Evolutionary conservation across 2,888 invertebrate genomes (phyloP).

Genomic region (Hoplodrina blanda): DNA sequence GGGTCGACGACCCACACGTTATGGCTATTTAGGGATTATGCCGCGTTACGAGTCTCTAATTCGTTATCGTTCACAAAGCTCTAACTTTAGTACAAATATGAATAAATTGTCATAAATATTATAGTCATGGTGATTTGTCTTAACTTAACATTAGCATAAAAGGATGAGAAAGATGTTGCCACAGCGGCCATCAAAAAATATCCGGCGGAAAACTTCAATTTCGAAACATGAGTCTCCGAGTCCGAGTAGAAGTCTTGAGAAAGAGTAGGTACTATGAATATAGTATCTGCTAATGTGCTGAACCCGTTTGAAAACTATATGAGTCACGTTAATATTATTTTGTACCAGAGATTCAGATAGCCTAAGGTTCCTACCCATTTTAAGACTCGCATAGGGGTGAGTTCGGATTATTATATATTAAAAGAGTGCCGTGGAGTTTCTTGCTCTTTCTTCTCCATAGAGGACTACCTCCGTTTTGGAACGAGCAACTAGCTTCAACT

Average conservation of each 20-base stretch:
- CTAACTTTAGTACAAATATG: constrained; percentile 21
- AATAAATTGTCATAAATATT: constrained; percentile 12
- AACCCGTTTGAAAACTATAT: not conserved
- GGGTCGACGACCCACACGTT: constrained; percentile 76
- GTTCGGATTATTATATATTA: not conserved
- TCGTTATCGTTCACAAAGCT: constrained; percentile 30
- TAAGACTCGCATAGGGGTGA: too few relatives aligned
- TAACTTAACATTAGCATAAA: not conserved
- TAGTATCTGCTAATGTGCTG: not conserved
- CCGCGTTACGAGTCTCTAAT: constrained; percentile 49
- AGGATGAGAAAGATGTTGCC: not conserved
- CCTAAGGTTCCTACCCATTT: too few relatives aligned
- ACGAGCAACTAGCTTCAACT: too few relatives aligned
- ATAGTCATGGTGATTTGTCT: constrained; percentile 7
- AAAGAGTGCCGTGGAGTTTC: too few relatives aligned
- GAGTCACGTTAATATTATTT: not conserved
- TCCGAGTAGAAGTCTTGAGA: too few relatives aligned
- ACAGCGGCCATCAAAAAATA: not conserved
- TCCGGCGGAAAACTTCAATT: not conserved
- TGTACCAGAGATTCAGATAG: not conserved
- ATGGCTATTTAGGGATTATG: constrained; percentile 78
- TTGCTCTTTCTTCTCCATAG: too few relatives aligned
- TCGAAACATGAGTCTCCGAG: too few relatives aligned
- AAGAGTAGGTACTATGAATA: too few relatives aligned
- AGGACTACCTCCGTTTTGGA: too few relatives aligned